A percentile compares a stretch with the other conserved stretches of the same genome.
phyloP scores from a whole-genome alignment of 2,888 invertebrate species.

The Biston stratarius region DNA sequence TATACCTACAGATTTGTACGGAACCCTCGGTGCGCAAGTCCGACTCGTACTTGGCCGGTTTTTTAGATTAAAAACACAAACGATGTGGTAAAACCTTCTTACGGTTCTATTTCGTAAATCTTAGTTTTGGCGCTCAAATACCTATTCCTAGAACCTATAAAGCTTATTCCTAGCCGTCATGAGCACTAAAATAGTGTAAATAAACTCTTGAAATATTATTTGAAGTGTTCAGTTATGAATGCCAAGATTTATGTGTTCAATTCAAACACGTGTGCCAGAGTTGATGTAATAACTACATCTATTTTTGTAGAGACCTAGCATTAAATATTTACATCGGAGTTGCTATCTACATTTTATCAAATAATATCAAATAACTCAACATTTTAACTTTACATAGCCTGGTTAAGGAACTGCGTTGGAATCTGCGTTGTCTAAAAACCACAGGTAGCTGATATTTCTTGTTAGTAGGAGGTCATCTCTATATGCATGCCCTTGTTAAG shows the following conservation, averaged over 20 bases:
- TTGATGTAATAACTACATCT: constrained; percentile 16
- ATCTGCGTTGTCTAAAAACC: too few relatives aligned
- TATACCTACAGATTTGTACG: too few relatives aligned
- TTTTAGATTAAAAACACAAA: too few relatives aligned
- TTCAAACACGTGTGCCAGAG: constrained; percentile 18
- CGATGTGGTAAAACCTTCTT: not conserved
- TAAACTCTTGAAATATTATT: constrained; percentile 24
- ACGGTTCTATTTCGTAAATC: not conserved
- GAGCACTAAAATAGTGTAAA: constrained; percentile 12
- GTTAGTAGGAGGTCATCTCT: too few relatives aligned
- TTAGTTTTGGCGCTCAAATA: not conserved
- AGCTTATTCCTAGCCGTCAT: constrained; percentile 1
- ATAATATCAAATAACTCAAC: not conserved
- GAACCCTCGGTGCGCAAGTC: too few relatives aligned
- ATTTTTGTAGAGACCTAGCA: constrained; percentile 18
- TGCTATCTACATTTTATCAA: not conserved
- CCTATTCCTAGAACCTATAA: constrained; percentile 3
- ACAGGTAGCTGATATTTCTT: too few relatives aligned
- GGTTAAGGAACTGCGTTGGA: too few relatives aligned
- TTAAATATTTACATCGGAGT: not conserved
- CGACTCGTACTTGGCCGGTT: too few relatives aligned
- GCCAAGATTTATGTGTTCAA: constrained; percentile 20
- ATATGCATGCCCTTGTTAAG: too few relatives aligned
- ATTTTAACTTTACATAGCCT: too few relatives aligned
- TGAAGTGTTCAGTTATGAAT: constrained; percentile 16